These are phyloP conservation scores for Caenorhabditis sp. DNA, from an alignment of 2,888 invertebrate genomes.

Conservation along the genomic window DNA sequence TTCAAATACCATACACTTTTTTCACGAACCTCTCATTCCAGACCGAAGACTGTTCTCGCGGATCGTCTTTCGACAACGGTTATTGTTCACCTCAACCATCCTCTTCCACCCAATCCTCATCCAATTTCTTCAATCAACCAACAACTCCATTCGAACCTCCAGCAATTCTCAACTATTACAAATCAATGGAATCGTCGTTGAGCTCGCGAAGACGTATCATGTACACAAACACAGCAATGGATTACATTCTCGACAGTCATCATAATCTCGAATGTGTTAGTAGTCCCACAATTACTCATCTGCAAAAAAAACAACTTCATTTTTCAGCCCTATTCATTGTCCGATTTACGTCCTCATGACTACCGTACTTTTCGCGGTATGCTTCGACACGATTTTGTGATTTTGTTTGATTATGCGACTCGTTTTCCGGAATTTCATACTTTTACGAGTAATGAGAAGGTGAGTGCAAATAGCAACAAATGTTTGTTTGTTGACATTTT, in stretches of 20 bases:
- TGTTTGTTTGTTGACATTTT: no score
- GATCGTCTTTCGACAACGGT: constrained; percentile 25
- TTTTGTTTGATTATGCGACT: constrained; percentile 46
- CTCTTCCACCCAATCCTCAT: constrained; percentile 4
- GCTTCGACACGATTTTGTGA: constrained; percentile 46
- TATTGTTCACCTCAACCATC: constrained; percentile 24
- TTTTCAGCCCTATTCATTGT: constrained; percentile 42
- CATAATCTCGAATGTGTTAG: constrained; percentile 44
- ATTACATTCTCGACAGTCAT: constrained; percentile 38
- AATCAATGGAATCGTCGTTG: neutral
- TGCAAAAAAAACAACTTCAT: neutral
- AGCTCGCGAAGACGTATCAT: constrained; percentile 34
- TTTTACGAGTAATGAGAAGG: constrained; percentile 42
- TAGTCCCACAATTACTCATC: neutral
- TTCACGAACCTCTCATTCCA: no score
- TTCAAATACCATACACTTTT: no score
- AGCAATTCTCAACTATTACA: neutral
- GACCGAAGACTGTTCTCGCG: neutral
- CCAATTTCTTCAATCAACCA: neutral
- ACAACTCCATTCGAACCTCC: neutral
- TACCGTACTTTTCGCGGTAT: constrained; percentile 42
- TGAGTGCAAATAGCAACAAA: neutral
- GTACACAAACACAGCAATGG: constrained; percentile 45
- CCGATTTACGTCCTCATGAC: constrained; percentile 42
- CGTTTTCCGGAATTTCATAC: constrained; percentile 41